These are phyloP conservation scores for Spialia ferax DNA, from an alignment of 2,888 invertebrate genomes.

Conservation along the genomic window DNA sequence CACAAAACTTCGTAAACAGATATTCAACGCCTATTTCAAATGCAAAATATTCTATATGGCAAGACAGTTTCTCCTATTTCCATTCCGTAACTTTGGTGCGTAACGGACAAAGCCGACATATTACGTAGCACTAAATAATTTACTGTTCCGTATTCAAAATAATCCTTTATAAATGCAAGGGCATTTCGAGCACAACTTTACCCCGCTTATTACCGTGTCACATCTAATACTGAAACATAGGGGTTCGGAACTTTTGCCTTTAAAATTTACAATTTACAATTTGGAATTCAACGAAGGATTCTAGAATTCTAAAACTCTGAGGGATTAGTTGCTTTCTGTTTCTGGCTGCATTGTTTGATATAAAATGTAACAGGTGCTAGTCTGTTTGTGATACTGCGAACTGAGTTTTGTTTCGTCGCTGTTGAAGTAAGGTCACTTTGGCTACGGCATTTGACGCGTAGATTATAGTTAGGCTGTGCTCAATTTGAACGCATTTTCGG, in stretches of 20 bases:
- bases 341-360: conserved; percentile 18
- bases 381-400: conserved; percentile 5
- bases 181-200: background rate
- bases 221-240: background rate
- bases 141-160: conserved; percentile 3
- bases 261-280: conserved; percentile 6
- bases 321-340: conserved; percentile 9
- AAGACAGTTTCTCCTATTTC: background rate
- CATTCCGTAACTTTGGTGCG: background rate
- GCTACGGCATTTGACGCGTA: background rate
- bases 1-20: too few species aligned
- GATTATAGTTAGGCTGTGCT: too few species aligned
- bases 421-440: background rate
- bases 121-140: background rate
- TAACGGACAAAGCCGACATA: background rate
- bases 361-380: conserved; percentile 18
- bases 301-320: conserved; percentile 9
- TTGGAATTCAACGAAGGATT: background rate
- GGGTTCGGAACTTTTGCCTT: background rate
- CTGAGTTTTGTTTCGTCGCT: background rate
- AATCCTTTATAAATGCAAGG: conserved; percentile 7
- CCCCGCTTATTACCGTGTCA: background rate
- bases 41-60: background rate
- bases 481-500: too few species aligned
- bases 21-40: too few species aligned